Percentiles rank a stretch among this genome's conserved stretches.
phyloP scores from a whole-genome alignment of 2,113 vertebrate species.

The Xiphophorus maculatus region DNA sequence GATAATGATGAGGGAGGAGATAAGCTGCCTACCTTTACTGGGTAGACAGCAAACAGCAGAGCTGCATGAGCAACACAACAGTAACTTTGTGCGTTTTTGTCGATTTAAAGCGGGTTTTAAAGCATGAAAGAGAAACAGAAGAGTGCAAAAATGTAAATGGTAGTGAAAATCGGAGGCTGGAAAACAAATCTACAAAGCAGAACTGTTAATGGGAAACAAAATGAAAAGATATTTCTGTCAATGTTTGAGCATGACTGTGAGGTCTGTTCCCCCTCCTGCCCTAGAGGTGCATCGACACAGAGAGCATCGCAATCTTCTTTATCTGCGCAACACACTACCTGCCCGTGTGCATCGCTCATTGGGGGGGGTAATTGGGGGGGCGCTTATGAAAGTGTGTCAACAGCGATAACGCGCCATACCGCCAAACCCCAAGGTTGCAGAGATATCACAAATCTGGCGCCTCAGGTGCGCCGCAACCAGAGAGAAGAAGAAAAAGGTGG shows the following conservation, averaged over 20 bases:
- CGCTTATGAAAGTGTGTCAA: conserved; percentile 59
- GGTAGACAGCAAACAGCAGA: conserved; percentile 22
- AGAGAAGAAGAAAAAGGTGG: conserved; percentile 5
- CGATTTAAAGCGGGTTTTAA: background rate
- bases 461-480: conserved; percentile 38
- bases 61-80: background rate
- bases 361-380: conserved; percentile 15
- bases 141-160: background rate
- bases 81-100: background rate
- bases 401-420: conserved; percentile 58
- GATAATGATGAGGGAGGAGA: conserved; percentile 74
- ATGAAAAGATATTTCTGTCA: conserved; percentile 32
- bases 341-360: conserved; percentile 25
- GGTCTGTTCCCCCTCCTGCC: conserved; percentile 38
- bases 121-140: background rate
- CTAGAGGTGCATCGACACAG: conserved; percentile 32
- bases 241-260: conserved; percentile 24
- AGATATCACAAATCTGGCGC: conserved; percentile 59
- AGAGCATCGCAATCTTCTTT: conserved; percentile 39
- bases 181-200: conserved; percentile 8
- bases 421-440: conserved; percentile 39
- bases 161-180: too few relatives aligned
- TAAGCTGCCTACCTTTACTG: conserved; percentile 58
- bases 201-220: conserved; percentile 21
- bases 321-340: conserved; percentile 55